Percentiles rank a stretch among this genome's conserved stretches.
Evolutionary conservation across 1,140 invertebrate genomes (phyloP).

Genomic region (Drosophila funebris): DNA sequence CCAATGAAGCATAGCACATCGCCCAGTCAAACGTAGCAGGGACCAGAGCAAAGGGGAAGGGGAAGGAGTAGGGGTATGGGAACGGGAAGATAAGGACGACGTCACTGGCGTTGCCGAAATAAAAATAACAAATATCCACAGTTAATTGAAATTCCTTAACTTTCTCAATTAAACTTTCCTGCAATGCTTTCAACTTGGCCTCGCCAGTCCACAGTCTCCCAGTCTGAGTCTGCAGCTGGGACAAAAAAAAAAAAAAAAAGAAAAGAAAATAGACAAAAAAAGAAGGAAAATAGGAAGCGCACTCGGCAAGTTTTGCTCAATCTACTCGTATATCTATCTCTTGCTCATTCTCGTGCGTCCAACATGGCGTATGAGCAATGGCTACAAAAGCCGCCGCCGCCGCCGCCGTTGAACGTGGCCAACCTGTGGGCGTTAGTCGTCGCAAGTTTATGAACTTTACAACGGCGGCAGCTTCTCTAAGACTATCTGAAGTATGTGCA

Average conservation of each 20-base stretch:
- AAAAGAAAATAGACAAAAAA: too few relatives aligned
- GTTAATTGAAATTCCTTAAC: conserved; percentile 83
- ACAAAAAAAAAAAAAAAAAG: conserved; percentile 16
- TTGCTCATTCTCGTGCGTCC: conserved; percentile 23
- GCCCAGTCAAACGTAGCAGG: not conserved
- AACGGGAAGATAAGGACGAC: not conserved
- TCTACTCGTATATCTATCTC: conserved; percentile 11
- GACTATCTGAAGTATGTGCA: conserved; percentile 79
- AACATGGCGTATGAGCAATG: conserved; percentile 77
- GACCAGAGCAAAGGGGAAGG: conserved; percentile 9
- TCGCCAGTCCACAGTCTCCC: conserved; percentile 26
- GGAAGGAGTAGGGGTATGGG: too few relatives aligned
- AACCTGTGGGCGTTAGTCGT: conserved; percentile 80
- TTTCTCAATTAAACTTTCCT: conserved; percentile 83
- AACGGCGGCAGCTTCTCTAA: conserved; percentile 49
- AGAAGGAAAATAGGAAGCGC: conserved; percentile 12
- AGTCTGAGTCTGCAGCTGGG: conserved; percentile 28
- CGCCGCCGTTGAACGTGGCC: conserved; percentile 49
- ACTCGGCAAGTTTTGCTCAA: conserved; percentile 41
- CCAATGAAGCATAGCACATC: too few relatives aligned
- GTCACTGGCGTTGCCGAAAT: conserved; percentile 59
- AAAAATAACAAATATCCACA: conserved; percentile 82
- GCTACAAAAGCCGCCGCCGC: conserved; percentile 42
- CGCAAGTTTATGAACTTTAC: conserved; percentile 77
- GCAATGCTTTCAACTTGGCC: conserved; percentile 71